These are phyloP conservation scores for Lates calcarifer DNA, from an alignment of 2,113 vertebrate genomes.

Conservation along the genomic window DNA sequence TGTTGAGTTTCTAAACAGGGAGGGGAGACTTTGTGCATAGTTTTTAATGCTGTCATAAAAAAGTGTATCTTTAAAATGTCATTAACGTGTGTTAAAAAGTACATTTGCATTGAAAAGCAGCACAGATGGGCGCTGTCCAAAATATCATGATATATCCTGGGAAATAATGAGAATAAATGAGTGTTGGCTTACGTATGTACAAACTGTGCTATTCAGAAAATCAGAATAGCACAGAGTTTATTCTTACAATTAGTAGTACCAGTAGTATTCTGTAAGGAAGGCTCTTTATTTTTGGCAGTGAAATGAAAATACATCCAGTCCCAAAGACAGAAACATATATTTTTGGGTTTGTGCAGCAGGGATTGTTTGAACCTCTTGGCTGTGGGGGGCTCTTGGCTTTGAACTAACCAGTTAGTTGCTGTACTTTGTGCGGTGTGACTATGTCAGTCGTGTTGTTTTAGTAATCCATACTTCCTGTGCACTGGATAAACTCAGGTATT, in stretches of 20 bases:
- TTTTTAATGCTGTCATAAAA: too few species aligned
- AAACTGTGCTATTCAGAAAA: too few species aligned
- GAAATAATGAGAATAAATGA: background rate
- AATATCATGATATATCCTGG: background rate
- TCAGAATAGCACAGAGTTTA: background rate
- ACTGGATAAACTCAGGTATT: slow-evolving; percentile 6
- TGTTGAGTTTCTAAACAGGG: background rate
- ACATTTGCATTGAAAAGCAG: background rate
- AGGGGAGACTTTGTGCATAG: background rate
- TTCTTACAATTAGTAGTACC: background rate
- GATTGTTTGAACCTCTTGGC: too few species aligned
- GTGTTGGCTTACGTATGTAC: background rate
- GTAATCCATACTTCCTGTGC: slow-evolving; percentile 31
- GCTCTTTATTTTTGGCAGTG: background rate
- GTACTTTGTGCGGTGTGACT: slow-evolving; percentile 21
- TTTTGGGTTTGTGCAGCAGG: too few species aligned
- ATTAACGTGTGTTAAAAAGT: too few species aligned
- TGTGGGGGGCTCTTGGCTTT: too few species aligned
- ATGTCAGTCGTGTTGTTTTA: slow-evolving; percentile 34
- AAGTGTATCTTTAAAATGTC: too few species aligned
- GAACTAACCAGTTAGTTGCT: slow-evolving; percentile 5
- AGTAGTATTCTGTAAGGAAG: background rate
- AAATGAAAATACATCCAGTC: background rate
- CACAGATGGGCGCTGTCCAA: background rate
- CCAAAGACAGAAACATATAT: background rate